Evolutionary conservation across 2,113 vertebrate genomes (phyloP), one percentile per base, ranked within the genome.

Genomic region (Carassius auratus): DNA sequence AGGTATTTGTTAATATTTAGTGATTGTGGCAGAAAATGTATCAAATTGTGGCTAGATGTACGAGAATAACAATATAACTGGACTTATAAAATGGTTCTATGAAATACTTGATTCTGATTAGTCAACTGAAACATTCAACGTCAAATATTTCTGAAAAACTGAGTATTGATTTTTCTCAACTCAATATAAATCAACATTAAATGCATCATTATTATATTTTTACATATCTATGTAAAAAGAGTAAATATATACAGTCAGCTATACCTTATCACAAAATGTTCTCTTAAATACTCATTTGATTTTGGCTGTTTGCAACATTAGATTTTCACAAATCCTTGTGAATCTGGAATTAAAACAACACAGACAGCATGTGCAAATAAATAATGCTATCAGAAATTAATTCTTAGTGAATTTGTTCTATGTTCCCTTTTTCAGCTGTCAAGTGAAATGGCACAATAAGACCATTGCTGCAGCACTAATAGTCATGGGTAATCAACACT

Each of bases 391-490:
- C 12, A 68, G 38, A 21, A 74, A 74, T 48, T 23, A 12, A 48
- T 26, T 38, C 33, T 48, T 12, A 48, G 45, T 48, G 9, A 12
- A 48, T 48, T 48, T 48, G 14, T 80, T n/a, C 61, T 17, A n/a
- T 45, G 13, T 66, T 48, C 6, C 42, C n/a, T 66, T 68, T 81
- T 81, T 50, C 42, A 81, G 19, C 57, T 14, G 30, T 42, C 33
- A 61, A 38, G 55, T 62, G 36, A 79, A 42, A 61, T 42, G 26
- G 79, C 88, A 82, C 84, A 45, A 45, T 71, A 84, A 86, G 61
- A 30, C 50, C 76, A 50, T 15, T 21, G 8, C 23, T 38, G 61
- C 9, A 48, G 62, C 30, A 76, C 86, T 57, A 19, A 19, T 57
- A 14, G 10, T 13, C 38, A 75, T 15, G 86, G 79, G 45, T 71